Evolutionary conservation across 2,113 vertebrate species (phyloP).

Genomic region (Pelecanus crispus): DNA sequence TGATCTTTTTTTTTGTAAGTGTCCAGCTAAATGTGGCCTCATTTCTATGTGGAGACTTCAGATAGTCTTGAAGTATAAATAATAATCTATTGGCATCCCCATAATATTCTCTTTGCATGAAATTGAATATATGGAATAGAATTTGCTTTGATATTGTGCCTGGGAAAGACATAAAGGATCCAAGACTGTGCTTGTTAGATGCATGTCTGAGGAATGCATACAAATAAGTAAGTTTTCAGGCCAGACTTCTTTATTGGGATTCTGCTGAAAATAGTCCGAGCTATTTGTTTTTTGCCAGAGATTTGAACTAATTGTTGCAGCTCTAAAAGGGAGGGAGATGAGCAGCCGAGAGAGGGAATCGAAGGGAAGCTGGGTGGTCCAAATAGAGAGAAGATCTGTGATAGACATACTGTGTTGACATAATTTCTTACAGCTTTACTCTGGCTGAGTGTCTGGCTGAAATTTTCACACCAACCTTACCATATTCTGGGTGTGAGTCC

Average conservation of each 20-base stretch:
- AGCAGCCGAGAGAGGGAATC: not conserved
- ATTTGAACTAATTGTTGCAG: not conserved
- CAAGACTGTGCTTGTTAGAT: not conserved
- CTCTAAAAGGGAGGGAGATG: not conserved
- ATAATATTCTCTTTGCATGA: not conserved
- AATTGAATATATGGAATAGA: not conserved
- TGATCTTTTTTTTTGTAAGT: not conserved
- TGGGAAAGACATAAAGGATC: not conserved
- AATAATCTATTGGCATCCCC: not conserved
- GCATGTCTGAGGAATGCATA: not conserved
- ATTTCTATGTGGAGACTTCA: not conserved
- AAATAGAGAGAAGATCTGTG: not conserved
- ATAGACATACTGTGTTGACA: not conserved
- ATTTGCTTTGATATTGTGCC: not conserved
- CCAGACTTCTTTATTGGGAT: not conserved
- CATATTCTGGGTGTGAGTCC: not conserved
- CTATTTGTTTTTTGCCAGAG: not conserved
- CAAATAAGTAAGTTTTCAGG: not conserved
- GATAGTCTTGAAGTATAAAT: not conserved
- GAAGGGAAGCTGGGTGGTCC: not conserved
- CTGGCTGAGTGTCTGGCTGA: not conserved
- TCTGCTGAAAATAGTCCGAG: not conserved
- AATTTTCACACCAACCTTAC: not conserved
- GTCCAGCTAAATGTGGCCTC: not conserved
- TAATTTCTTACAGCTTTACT: not conserved